Conservation (phyloP, 2,888 invertebrate genomes). For the Crossocerus cetratus region DNA sequence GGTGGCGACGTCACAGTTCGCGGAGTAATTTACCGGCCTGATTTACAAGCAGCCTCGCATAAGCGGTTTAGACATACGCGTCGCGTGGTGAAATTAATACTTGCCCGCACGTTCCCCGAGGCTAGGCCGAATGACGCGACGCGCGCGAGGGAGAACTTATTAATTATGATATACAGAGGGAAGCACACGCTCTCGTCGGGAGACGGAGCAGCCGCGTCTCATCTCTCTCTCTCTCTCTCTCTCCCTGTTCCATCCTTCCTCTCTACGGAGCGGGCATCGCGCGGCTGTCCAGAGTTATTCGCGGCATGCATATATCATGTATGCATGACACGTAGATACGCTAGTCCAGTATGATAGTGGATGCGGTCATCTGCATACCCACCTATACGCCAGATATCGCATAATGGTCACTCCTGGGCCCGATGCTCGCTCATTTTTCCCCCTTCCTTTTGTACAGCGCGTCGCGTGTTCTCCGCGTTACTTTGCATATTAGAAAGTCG, state of each 20-base stretch:
- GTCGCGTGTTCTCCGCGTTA: slow-evolving; percentile 29
- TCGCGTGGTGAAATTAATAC: slow-evolving; percentile 40
- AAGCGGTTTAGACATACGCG: slow-evolving; percentile 29
- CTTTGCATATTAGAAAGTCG: slow-evolving; percentile 36
- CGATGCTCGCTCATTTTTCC: slow-evolving; percentile 22
- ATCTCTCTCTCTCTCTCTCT: no score
- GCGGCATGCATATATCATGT: slow-evolving; percentile 51
- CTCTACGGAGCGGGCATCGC: slow-evolving; percentile 16
- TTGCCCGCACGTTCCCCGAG: background rate
- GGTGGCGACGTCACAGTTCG: slow-evolving; percentile 15
- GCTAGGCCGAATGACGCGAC: slow-evolving; percentile 15
- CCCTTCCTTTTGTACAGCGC: slow-evolving; percentile 44
- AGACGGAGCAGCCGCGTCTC: no score
- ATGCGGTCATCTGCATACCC: slow-evolving; percentile 36
- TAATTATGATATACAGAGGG: slow-evolving; percentile 28
- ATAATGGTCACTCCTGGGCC: slow-evolving; percentile 42
- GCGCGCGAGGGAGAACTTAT: slow-evolving; percentile 35
- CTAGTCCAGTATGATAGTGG: slow-evolving; percentile 21
- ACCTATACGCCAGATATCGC: slow-evolving; percentile 12
- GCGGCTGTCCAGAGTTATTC: slow-evolving; percentile 32
- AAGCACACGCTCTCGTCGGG: background rate
- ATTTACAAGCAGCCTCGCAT: slow-evolving; percentile 27
- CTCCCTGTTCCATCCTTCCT: slow-evolving; percentile 19
- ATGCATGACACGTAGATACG: slow-evolving; percentile 42
- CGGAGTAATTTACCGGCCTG: slow-evolving; percentile 31